Percentiles rank a stretch among this genome's conserved stretches.
Conservation (phyloP, 2,888 invertebrate species). For the Apamea sordens region DNA sequence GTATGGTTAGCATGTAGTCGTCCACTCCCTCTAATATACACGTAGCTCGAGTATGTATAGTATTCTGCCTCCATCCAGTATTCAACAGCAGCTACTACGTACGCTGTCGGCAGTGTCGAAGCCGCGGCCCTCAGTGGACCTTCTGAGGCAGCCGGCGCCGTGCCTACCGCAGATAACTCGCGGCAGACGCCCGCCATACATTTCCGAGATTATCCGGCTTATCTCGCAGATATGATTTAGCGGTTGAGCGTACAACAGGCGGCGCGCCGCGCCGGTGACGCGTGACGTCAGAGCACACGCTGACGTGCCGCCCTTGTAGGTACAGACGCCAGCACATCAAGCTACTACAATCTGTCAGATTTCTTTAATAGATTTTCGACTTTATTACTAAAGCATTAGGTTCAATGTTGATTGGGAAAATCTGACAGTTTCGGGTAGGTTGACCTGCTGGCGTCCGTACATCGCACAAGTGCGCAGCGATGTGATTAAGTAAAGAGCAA, state of each 20-base stretch:
- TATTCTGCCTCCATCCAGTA: background rate
- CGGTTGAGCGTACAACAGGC: constrained; percentile 20
- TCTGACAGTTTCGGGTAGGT: too few relatives aligned
- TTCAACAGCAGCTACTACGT: background rate
- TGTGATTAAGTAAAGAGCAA: background rate
- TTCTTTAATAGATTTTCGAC: too few relatives aligned
- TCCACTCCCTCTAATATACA: background rate
- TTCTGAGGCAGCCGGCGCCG: background rate
- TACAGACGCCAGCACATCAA: too few relatives aligned
- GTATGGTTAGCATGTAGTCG: background rate
- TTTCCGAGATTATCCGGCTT: constrained; percentile 28
- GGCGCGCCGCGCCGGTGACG: too few relatives aligned
- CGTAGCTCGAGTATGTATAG: background rate
- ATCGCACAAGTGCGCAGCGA: background rate
- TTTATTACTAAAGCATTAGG: too few relatives aligned
- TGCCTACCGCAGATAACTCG: background rate
- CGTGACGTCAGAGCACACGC: background rate
- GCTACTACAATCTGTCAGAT: too few relatives aligned
- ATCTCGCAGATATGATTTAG: constrained; percentile 20
- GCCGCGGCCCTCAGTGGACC: background rate
- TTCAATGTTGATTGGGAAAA: too few relatives aligned
- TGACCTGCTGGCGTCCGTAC: too few relatives aligned
- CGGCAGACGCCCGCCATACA: background rate
- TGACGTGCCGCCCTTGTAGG: background rate
- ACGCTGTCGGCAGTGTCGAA: background rate